Conservation (phyloP, 2,113 vertebrate species). For the Mola mola region DNA sequence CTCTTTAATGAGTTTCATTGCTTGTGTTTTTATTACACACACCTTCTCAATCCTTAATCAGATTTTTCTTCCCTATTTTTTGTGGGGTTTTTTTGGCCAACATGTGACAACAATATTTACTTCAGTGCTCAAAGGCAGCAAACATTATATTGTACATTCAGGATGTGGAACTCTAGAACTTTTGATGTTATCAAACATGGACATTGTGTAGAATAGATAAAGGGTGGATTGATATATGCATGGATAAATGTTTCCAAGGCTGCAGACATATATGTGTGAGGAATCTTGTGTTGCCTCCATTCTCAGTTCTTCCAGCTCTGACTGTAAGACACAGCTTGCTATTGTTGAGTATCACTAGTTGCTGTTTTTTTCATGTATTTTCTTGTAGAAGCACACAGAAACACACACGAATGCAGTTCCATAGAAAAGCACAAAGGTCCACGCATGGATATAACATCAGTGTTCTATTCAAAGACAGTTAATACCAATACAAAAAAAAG, state of each 20-base stretch:
- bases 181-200: not conserved
- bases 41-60: too few relatives aligned
- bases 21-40: too few relatives aligned
- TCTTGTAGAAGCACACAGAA: conserved; percentile 37
- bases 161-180: not conserved
- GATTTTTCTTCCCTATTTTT: not conserved
- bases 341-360: conserved; percentile 49
- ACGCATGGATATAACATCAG: too few relatives aligned
- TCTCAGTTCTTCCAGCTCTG: conserved; percentile 12
- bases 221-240: conserved; percentile 36
- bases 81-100: not conserved
- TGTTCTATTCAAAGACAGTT: too few relatives aligned
- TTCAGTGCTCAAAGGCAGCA: conserved; percentile 8
- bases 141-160: conserved; percentile 5
- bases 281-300: conserved; percentile 44
- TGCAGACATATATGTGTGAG: conserved; percentile 52
- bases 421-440: too few relatives aligned
- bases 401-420: too few relatives aligned
- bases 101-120: conserved; percentile 11
- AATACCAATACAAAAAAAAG: too few relatives aligned
- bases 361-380: conserved; percentile 57
- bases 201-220: conserved; percentile 42
- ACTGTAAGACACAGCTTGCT: conserved; percentile 67
- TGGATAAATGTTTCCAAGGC: conserved; percentile 62
- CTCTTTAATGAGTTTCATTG: too few relatives aligned